phyloP scores from a whole-genome alignment of 2,888 invertebrate species.

The Petrolisthes manimaculis region DNA sequence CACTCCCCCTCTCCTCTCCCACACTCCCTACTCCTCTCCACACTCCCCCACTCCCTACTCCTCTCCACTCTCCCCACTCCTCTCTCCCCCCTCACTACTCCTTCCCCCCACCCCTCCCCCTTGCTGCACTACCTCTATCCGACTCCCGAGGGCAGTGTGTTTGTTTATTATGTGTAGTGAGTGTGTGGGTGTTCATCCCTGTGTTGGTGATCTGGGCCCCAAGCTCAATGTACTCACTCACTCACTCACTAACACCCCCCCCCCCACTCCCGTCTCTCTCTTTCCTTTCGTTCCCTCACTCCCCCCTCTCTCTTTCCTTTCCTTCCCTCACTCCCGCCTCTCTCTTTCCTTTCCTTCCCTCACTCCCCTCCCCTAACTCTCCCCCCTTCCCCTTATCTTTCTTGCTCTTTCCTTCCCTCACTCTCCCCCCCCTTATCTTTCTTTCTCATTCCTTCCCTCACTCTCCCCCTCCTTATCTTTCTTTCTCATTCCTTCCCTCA shows the following conservation, averaged over 20 bases:
- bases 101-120: not conserved
- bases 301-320: not conserved
- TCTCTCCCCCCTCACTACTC: too few relatives aligned
- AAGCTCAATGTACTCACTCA: not conserved
- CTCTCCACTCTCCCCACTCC: too few relatives aligned
- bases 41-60: too few relatives aligned
- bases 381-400: not conserved
- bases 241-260: not conserved
- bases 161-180: conserved; percentile 38
- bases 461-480: not conserved
- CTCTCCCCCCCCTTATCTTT: not conserved
- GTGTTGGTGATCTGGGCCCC: not conserved
- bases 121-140: not conserved
- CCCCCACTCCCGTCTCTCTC: not conserved
- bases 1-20: too few relatives aligned
- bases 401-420: not conserved
- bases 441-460: not conserved
- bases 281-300: not conserved
- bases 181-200: conserved; percentile 9
- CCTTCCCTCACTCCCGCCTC: not conserved
- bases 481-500: not conserved
- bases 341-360: not conserved
- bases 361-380: not conserved
- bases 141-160: not conserved
- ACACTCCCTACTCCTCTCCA: too few relatives aligned